Conservation (phyloP, 2,888 invertebrate species). For the Amblyjoppa proteus region DNA sequence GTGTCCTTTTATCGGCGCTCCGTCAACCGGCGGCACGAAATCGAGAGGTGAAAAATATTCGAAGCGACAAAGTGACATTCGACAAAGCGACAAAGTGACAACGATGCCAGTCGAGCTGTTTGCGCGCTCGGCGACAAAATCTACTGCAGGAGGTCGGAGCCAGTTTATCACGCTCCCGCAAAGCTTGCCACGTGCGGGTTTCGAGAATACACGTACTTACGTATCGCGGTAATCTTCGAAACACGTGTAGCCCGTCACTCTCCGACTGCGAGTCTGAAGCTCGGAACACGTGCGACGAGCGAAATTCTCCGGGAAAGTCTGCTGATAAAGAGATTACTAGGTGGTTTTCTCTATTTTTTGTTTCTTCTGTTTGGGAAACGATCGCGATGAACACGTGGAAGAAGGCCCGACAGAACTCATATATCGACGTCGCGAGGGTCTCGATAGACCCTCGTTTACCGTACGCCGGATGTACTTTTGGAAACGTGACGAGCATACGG, state of each 20-base stretch:
- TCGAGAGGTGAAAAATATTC: neutral
- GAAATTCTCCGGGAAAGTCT: neutral
- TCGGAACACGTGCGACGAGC: neutral
- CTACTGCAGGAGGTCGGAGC: constrained; percentile 52
- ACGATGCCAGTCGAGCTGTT: neutral
- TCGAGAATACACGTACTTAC: neutral
- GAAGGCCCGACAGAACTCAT: constrained; percentile 3
- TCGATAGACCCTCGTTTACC: constrained; percentile 6
- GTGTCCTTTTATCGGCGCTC: neutral
- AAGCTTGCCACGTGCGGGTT: constrained; percentile 45
- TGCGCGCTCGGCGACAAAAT: constrained; percentile 10
- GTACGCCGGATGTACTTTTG: constrained; percentile 21
- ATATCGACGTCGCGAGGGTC: constrained; percentile 13
- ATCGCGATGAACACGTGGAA: neutral
- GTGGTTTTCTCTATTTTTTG: neutral
- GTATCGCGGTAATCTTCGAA: neutral
- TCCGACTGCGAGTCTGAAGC: neutral
- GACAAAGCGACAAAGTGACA: neutral
- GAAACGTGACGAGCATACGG: constrained; percentile 30
- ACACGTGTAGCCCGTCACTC: constrained; percentile 6
- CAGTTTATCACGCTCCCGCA: constrained; percentile 39
- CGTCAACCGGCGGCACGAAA: neutral
- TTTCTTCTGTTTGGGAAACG: neutral
- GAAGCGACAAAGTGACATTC: neutral
- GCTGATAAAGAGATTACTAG: neutral